Evolutionary conservation across 2,888 invertebrate genomes (phyloP).

Genomic region (Cerceris rybyensis): DNA sequence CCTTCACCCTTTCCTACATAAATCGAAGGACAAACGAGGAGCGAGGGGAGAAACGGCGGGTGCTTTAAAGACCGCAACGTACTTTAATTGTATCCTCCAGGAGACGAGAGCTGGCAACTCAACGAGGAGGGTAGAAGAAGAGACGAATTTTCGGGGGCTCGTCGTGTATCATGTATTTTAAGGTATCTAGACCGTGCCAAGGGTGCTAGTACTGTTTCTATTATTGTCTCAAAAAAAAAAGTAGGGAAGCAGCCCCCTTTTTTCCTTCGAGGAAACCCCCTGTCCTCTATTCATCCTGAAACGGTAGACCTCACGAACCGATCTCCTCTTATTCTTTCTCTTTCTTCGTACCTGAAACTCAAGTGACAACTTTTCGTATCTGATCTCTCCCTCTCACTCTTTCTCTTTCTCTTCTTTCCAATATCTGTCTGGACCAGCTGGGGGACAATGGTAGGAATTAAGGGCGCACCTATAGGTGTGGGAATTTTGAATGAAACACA

Average conservation of each 20-base stretch:
- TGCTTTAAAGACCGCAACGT: constrained; percentile 76
- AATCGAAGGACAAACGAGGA: constrained; percentile 68
- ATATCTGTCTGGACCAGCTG: constrained; percentile 66
- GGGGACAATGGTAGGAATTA: constrained; percentile 72
- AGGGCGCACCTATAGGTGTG: constrained; percentile 63
- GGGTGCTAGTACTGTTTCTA: constrained; percentile 78
- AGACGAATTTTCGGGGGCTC: constrained; percentile 39
- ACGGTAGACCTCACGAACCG: constrained; percentile 46
- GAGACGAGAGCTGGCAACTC: constrained; percentile 18
- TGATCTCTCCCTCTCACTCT: constrained; percentile 26
- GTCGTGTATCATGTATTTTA: constrained; percentile 69
- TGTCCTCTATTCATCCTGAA: constrained; percentile 35
- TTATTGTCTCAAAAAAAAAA: constrained; percentile 76
- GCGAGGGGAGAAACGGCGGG: constrained; percentile 8
- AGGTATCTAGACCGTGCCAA: constrained; percentile 72
- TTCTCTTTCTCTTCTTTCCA: neutral
- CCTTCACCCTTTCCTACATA: constrained; percentile 67
- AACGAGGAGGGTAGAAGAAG: constrained; percentile 25
- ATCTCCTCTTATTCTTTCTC: constrained; percentile 43
- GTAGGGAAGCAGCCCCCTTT: constrained; percentile 64
- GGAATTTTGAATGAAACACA: constrained; percentile 64
- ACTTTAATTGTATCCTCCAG: constrained; percentile 78
- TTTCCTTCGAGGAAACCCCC: constrained; percentile 19
- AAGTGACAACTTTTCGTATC: constrained; percentile 57
- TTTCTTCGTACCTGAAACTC: constrained; percentile 22